Evolutionary conservation across 2,888 invertebrate genomes (phyloP), one percentile per base, ranked within the genome.

Genomic region (Merodon equestris): DNA sequence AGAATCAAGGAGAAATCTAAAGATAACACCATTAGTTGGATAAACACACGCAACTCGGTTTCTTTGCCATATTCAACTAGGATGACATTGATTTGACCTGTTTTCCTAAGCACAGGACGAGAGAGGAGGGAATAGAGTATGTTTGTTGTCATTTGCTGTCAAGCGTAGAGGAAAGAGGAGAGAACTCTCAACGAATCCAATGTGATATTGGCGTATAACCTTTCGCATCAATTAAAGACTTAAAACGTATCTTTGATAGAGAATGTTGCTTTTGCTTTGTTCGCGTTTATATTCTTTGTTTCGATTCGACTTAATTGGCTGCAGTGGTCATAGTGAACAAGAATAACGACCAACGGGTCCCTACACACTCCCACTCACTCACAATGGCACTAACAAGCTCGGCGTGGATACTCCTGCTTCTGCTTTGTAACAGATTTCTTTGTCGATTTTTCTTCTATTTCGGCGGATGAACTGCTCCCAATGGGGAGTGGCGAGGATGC

Each of bases 21-120:
- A 67, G 73, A 77, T 53, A 73, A 73, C 77, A 77, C 77, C 77
- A 77, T 77, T 77, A 77, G 77, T 68, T 77, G 67, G 63, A 19
- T 44, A 77, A 77, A 77, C 73, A 77, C 67, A 63, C 61, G 53
- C 61, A 51, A 36, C 12, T 18, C 18, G 12, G 40, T n/a, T 7
- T 40, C 3, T n/a, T 44, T 13, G n/a, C 15, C 27, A n/a, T 63
- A 48, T 50, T 54, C 73, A 48, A 53, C 44, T 60, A 44, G 44
- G 68, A 54, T 58, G 70, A 64, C 70, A 75, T 70, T 75, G 75
- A 75, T 75, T 75, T 75, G 70, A 70, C 75, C 75, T 51, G 57
- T 61, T 74, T 74, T 19, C 17, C 38, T 48, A 44, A 45, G 17
- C 9, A 54, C 13, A 40, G 9, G 12, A 48, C 27, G 27, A 27